A percentile compares a stretch with the other conserved stretches of the same genome.
phyloP scores from a whole-genome alignment of 2,888 invertebrate species.

The Oscheius sp. region DNA sequence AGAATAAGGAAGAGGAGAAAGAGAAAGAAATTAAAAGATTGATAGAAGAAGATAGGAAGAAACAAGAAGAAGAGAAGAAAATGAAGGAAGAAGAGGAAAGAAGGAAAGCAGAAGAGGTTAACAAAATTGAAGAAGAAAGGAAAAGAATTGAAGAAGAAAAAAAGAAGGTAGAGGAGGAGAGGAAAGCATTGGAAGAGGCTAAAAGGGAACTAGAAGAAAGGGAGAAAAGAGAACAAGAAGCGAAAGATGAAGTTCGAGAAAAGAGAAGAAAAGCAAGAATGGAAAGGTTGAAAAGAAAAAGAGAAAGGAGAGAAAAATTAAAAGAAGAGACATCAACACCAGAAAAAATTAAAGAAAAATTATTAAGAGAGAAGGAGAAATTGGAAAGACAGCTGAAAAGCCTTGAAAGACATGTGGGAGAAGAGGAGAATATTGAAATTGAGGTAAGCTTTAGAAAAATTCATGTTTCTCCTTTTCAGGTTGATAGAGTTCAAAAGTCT shows the following conservation, averaged over 20 bases:
- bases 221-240: not conserved
- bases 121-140: not conserved
- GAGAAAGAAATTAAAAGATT: not conserved
- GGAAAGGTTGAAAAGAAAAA: not conserved
- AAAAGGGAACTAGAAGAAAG: not conserved
- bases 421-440: constrained; percentile 13
- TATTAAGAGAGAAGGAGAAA: constrained; percentile 14
- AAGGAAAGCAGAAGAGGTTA: not conserved
- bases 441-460: not conserved
- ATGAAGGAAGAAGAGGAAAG: constrained; percentile 7
- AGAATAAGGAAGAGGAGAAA: not conserved
- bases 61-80: not conserved
- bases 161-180: constrained; percentile 17
- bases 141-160: constrained; percentile 8
- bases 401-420: constrained; percentile 29
- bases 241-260: not conserved
- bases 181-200: not conserved
- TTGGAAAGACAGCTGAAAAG: constrained; percentile 16
- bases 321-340: constrained; percentile 13
- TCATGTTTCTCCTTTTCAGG: not conserved
- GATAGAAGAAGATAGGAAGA: not conserved
- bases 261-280: constrained; percentile 12
- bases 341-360: constrained; percentile 10
- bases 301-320: not conserved
- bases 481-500: constrained; percentile 7